Conservation (phyloP, 2,797 vertebrate genomes). For the Spheniscus humboldti region DNA sequence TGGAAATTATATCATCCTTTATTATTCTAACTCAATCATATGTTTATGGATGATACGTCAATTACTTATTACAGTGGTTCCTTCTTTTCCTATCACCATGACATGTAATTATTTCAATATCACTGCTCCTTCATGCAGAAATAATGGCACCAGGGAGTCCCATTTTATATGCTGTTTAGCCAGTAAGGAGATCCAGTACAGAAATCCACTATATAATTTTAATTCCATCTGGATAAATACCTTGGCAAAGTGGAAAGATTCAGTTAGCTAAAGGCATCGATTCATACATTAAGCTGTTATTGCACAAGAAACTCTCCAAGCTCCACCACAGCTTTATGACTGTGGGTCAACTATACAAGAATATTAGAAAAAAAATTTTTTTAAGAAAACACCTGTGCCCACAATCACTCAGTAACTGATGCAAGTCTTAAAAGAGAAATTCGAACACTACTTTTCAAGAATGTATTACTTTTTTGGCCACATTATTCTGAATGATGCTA, state of each 20-base stretch:
- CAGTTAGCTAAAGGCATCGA: background rate
- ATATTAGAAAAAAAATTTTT: fast-evolving
- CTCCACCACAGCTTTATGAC: background rate
- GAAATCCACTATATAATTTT: background rate
- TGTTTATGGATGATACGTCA: background rate
- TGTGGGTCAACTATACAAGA: background rate
- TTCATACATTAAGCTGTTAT: background rate
- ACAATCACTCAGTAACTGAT: background rate
- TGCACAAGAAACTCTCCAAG: background rate
- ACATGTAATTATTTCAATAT: background rate
- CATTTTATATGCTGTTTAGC: background rate
- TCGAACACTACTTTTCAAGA: background rate
- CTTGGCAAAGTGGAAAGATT: background rate
- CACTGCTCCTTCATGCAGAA: background rate
- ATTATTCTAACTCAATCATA: background rate
- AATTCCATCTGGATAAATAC: background rate
- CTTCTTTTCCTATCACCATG: background rate
- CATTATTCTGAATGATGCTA: background rate
- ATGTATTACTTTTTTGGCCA: background rate
- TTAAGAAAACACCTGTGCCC: background rate
- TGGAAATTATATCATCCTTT: background rate
- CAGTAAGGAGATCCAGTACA: background rate
- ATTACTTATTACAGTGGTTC: background rate
- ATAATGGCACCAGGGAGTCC: background rate
- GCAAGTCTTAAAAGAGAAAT: background rate